These are phyloP conservation scores for Onychomys arenicola DNA, from an alignment of 2,797 vertebrate species.

Conservation along the genomic window DNA sequence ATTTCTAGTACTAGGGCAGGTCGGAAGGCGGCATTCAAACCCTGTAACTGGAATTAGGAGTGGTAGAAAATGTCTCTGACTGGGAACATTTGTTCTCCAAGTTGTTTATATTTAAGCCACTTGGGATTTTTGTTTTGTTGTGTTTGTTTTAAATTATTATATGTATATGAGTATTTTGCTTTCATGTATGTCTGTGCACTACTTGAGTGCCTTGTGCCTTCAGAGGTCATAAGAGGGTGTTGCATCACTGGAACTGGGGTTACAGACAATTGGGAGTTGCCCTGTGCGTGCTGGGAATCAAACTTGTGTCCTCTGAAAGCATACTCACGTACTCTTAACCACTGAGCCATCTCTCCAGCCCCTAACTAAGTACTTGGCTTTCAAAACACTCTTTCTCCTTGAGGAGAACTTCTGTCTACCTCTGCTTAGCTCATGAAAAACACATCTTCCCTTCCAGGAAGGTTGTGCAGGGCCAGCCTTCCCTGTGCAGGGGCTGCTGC, in stretches of 20 bases:
- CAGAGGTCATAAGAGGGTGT: background rate
- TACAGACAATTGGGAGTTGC: background rate
- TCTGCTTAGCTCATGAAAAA: background rate
- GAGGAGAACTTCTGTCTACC: background rate
- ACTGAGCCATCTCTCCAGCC: background rate
- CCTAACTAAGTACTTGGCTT: background rate
- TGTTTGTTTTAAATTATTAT: background rate
- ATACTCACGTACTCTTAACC: background rate
- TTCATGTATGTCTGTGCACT: background rate
- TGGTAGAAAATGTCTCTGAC: background rate
- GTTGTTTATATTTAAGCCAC: background rate
- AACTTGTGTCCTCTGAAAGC: background rate
- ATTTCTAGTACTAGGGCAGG: background rate
- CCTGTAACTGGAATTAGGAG: background rate
- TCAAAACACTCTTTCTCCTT: background rate
- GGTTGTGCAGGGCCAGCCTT: constrained; percentile 92
- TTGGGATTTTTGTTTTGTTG: background rate
- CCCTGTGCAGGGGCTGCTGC: constrained; percentile 87
- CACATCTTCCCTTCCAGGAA: constrained; percentile 87
- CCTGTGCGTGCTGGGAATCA: background rate
- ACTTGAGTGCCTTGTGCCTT: background rate
- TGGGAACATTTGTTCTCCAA: background rate
- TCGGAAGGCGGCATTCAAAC: background rate
- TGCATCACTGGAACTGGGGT: background rate
- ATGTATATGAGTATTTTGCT: background rate